Conservation (phyloP, 2,888 invertebrate genomes). For the Heliconius hortense region DNA sequence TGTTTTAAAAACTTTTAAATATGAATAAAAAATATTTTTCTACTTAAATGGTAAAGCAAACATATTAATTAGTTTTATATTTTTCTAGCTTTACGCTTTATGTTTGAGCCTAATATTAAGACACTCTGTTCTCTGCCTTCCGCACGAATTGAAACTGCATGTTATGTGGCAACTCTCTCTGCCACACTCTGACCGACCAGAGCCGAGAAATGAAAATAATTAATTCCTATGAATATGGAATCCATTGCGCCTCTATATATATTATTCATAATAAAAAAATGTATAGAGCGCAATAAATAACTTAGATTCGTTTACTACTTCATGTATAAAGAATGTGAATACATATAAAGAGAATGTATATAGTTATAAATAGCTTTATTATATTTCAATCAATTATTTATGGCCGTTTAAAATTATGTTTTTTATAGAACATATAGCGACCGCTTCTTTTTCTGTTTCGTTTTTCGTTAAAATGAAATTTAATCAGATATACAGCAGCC, state of each 20-base stretch:
- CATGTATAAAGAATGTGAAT: slow-evolving; percentile 5
- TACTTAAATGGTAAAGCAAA: background rate
- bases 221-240: too few species aligned
- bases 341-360: background rate
- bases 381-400: background rate
- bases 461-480: slow-evolving; percentile 17
- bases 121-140: background rate
- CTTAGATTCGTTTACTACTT: slow-evolving; percentile 1
- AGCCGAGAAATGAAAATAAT: too few species aligned
- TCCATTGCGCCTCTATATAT: too few species aligned
- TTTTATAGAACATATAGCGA: background rate
- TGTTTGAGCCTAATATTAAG: background rate
- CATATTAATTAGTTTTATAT: background rate
- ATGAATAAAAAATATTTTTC: background rate
- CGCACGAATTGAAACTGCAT: background rate
- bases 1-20: too few species aligned
- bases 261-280: background rate
- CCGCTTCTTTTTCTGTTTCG: background rate
- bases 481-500: slow-evolving; percentile 10
- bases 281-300: background rate
- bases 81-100: background rate
- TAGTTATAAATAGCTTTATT: background rate
- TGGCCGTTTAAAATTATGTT: background rate
- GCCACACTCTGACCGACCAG: too few species aligned
- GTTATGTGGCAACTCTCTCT: too few species aligned